Conservation (phyloP, 2,113 vertebrate species). For the Sander vitreus region DNA sequence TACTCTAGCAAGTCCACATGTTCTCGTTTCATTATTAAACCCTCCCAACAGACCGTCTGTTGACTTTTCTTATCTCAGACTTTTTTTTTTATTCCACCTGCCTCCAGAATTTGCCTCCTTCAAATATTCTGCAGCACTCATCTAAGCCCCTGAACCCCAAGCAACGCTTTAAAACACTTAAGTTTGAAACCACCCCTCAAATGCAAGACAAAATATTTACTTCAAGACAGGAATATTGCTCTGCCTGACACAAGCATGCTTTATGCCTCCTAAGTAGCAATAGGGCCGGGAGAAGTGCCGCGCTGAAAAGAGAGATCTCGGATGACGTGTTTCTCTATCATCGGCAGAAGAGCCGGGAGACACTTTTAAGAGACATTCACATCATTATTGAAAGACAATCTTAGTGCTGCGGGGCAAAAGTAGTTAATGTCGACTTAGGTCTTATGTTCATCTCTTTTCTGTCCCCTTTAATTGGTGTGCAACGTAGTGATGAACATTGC, state of each 20-base stretch:
- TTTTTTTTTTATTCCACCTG: constrained; percentile 57
- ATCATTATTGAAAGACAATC: constrained; percentile 67
- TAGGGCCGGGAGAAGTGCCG: constrained; percentile 56
- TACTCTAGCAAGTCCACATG: constrained; percentile 71
- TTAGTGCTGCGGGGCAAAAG: constrained; percentile 43
- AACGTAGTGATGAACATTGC: constrained; percentile 33
- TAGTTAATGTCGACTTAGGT: constrained; percentile 53
- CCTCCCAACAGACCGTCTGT: constrained; percentile 71
- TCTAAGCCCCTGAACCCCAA: constrained; percentile 58
- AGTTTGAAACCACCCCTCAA: constrained; percentile 50
- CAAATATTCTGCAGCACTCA: constrained; percentile 54
- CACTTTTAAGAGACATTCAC: constrained; percentile 52
- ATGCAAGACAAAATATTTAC: constrained; percentile 65
- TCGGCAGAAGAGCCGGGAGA: constrained; percentile 52
- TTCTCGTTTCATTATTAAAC: constrained; percentile 80
- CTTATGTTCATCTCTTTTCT: constrained; percentile 50
- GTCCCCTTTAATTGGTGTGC: constrained; percentile 47
- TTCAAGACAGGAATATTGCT: constrained; percentile 45
- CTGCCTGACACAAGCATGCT: constrained; percentile 31
- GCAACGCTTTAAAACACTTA: constrained; percentile 71
- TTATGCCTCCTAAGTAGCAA: constrained; percentile 50
- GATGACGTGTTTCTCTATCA: constrained; percentile 58
- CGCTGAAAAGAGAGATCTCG: constrained; percentile 52
- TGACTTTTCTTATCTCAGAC: constrained; percentile 10
- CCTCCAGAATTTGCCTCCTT: constrained; percentile 62